Percentiles rank a stretch among this genome's conserved stretches.
These are phyloP conservation scores for Plebejus argus DNA, from an alignment of 2,888 invertebrate species.

Conservation along the genomic window DNA sequence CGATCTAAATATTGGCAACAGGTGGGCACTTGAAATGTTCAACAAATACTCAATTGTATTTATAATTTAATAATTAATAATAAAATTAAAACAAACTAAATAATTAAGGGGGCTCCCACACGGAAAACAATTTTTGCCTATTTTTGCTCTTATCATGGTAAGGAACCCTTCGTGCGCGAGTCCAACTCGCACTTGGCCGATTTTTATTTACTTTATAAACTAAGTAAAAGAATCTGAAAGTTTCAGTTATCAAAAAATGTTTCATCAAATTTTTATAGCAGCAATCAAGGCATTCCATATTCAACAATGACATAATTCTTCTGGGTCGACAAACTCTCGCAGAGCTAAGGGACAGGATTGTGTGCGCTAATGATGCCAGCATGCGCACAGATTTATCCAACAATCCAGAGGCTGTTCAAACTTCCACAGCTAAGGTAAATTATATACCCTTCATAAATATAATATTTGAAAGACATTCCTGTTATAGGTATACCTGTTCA, in stretches of 20 bases:
- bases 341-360: conserved; percentile 87
- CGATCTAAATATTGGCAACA: too few species aligned
- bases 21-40: too few species aligned
- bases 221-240: background rate
- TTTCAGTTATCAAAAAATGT: background rate
- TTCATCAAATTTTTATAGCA: conserved; percentile 24
- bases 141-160: too few species aligned
- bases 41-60: too few species aligned
- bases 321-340: conserved; percentile 81
- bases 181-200: too few species aligned
- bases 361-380: conserved; percentile 86
- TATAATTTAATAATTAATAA: too few species aligned
- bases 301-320: conserved; percentile 59
- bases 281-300: conserved; percentile 58
- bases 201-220: background rate
- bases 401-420: conserved; percentile 58
- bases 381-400: conserved; percentile 82
- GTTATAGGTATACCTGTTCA: too few species aligned
- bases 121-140: too few species aligned
- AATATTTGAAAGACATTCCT: too few species aligned
- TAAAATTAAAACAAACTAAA: too few species aligned
- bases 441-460: background rate
- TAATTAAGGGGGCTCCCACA: too few species aligned
- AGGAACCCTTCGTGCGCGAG: too few species aligned
- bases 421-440: conserved; percentile 56